These are phyloP conservation scores for Tiliacea aurago DNA, from an alignment of 2,888 invertebrate genomes.

Conservation along the genomic window DNA sequence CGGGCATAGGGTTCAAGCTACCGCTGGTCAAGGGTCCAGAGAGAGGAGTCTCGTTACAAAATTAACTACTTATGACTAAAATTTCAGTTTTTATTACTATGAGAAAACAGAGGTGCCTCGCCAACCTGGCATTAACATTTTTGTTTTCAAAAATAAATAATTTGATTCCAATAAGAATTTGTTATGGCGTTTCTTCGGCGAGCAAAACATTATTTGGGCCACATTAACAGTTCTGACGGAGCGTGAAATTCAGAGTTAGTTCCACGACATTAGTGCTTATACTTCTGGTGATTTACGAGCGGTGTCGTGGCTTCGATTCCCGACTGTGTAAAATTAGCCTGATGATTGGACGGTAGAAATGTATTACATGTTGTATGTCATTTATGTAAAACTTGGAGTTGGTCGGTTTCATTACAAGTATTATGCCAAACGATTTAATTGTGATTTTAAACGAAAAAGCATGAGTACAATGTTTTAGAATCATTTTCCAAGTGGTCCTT, in stretches of 20 bases:
- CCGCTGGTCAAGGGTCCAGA: background rate
- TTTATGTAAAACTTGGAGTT: background rate
- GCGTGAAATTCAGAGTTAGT: slow-evolving; percentile 84
- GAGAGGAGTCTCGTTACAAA: slow-evolving; percentile 1
- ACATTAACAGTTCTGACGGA: slow-evolving; percentile 77
- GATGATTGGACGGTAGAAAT: slow-evolving; percentile 45
- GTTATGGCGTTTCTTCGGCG: slow-evolving; percentile 54
- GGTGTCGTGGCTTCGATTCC: slow-evolving; percentile 70
- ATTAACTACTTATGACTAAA: slow-evolving; percentile 2
- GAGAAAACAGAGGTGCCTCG: slow-evolving; percentile 21
- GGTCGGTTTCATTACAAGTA: slow-evolving; percentile 1
- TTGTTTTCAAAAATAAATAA: slow-evolving; percentile 60
- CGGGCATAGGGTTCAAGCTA: background rate
- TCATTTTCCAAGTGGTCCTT: background rate
- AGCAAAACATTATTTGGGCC: slow-evolving; percentile 73
- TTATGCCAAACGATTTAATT: background rate
- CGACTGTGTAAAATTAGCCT: slow-evolving; percentile 59
- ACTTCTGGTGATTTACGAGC: slow-evolving; percentile 78
- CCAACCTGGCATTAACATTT: slow-evolving; percentile 51
- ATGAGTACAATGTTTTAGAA: background rate
- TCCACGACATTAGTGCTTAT: slow-evolving; percentile 78
- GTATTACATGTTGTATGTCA: background rate
- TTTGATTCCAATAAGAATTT: slow-evolving; percentile 62
- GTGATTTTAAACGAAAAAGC: background rate
- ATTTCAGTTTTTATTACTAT: slow-evolving; percentile 36